Evolutionary conservation across 2,888 invertebrate species (phyloP), one percentile per base, ranked within the genome.

Genomic region (Mesochorus sp.): DNA sequence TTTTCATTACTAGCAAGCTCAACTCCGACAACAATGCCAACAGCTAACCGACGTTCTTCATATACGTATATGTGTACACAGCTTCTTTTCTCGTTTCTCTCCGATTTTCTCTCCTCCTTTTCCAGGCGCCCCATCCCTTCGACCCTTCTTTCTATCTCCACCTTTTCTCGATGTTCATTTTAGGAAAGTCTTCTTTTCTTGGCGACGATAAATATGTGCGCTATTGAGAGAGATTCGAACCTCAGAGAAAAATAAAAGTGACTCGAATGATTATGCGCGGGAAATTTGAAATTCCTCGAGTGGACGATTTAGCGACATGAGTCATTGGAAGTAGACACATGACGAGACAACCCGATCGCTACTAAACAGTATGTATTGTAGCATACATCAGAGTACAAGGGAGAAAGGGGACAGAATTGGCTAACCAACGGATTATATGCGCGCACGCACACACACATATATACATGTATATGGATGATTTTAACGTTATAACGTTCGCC

Each of bases 1-100:
- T 86, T 85, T 88, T 87, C 87, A 88, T 88, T 86, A 86, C 80
- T 80, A 82, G 81, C 78, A 68, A 81, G 84, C 83, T 85, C 81
- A 83, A 84, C 83, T 82, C 82, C 57, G 77, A 84, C 84, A 85
- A 85, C 84, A 83, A 85, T 82, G 80, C 70, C 82, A 78, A 68
- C 57, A 66, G 68, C 76, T 66, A 71, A 73, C 64, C 64, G 55
- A 57, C 57, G 26, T 34, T 31, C 57, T 70, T 37, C n/a, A 3
- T 34, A 2, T 34, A 34, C 10, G 8, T 34, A 34, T 34, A 34
- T 34, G 10, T 34, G 8, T 34, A 34, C n/a, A 39, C 12, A 39
- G n/a, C n/a, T n/a, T n/a, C n/a, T n/a, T n/a, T n/a, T n/a, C n/a
- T n/a, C n/a, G n/a, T n/a, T n/a, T n/a, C n/a, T n/a, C n/a, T n/a